Base-by-base conservation (phyloP, 2,797 vertebrate genomes). In the Sebastolobus altivelis region DNA sequence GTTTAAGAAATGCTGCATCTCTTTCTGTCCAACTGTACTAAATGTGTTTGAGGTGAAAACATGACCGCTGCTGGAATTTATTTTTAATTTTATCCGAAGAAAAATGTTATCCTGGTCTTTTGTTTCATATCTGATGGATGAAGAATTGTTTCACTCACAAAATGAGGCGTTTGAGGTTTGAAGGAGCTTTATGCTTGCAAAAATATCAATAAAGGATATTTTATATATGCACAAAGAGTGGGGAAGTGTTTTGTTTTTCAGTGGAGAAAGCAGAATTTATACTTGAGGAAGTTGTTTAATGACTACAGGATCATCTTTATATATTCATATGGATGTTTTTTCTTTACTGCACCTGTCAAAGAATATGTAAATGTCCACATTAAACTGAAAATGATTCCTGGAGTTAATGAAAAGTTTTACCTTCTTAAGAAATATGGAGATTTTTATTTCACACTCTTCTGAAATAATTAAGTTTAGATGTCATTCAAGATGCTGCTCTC, bases 181-280 rank as follows among this genome's bases (percentile, higher is more conserved):
- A 73, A 56, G 76, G 66, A 90, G 82, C 65, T 91, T 90, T 79
- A 90, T 92, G 94, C 91, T 93, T 94, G 92, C 93, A 91, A 93
- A 52, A 94, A 91, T 91, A 94, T 91, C 87, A 96, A 96, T 96
- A 95, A 96, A 96, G 81, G 77, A 93, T 94, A 94, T 95, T 95
- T 95, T 95, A 92, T 93, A 94, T 92, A 93, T 89, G 79, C 88
- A 83, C 71, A 85, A 68, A 62, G 35, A 65, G 29, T 40, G 52
- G 54, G 43, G 31, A 67, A 12, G 70, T 85, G 75, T 79, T 90
- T 82, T 77, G 6, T 73, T 49, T 65, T 73, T 38, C 29, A 69
- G 8, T 35, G 11, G 49, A 22, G 6, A 54, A 63, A 54, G 56
- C 31, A 20, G 35, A 58, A 35, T 56, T 16, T 49, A 54, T 33